Base-by-base conservation (phyloP, 2,797 vertebrate species). In the Acanthopagrus latus region DNA sequence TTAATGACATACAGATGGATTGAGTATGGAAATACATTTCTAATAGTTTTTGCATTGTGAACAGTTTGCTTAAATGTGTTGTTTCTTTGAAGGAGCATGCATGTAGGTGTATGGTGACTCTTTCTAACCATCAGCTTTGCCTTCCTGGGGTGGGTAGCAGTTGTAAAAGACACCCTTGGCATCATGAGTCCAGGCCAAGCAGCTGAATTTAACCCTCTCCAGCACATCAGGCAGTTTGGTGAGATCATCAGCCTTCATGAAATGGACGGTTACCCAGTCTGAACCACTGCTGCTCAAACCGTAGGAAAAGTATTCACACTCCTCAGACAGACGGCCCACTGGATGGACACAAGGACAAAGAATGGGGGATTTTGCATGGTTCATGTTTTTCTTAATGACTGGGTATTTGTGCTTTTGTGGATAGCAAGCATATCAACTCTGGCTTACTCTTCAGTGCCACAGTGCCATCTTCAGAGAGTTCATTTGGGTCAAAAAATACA, bases 201-300 rank as follows among this genome's bases (percentile, higher is more conserved):
- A 96, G 89, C 95, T 96, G 80, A 96, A 96, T 74, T 96, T 96
- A 16, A 96, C 94, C 72, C 94, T 88, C 79, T 95, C 93, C 83
- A 96, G 93, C 0, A 91, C 56, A 10, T 96, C 95, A 0, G 94
- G 83, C 71, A 96, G 90, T 0, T 50, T 6, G 1, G 56, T 85
- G 57, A 93, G 92, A 72, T 94, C 92, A 2, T 93, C 91, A 0
- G 85, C 93, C 60, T 89, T 94, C 89, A 95, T 79, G 80, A 96
- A 94, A 12, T 6, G 88, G 62, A 96, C 74, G 0, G 92, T 95
- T 20, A 95, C 95, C 95, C 95, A 96, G 73, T 96, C 95, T 0
- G 95, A 96, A 12, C 95, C 95, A 0, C 93, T 91, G 80, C 89
- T 91, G 86, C 95, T 95, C 88, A 96, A 76, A 11, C 95, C 95